phyloP scores from a whole-genome alignment of 2,797 vertebrate genomes.

The Paratrypauchen microcephalus region DNA sequence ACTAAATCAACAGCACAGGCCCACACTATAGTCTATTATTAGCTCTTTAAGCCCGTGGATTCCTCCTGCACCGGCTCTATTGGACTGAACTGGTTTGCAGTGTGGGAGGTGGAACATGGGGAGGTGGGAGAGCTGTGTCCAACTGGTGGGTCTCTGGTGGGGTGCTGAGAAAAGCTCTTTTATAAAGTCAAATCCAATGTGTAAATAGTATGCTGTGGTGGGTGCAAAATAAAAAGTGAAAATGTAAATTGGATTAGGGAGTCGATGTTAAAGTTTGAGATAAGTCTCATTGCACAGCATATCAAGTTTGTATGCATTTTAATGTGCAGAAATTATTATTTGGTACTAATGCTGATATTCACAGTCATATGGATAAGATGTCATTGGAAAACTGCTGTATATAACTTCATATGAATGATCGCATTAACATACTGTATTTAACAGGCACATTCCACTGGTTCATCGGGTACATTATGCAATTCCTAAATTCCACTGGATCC shows the following conservation, averaged over 20 bases:
- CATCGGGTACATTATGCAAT: neutral
- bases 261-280: neutral
- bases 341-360: neutral
- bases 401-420: no score
- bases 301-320: neutral
- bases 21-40: constrained; percentile 76
- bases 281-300: neutral
- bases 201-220: constrained; percentile 1
- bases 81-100: constrained; percentile 64
- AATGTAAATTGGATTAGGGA: neutral
- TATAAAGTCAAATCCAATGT: constrained; percentile 12
- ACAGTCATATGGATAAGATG: neutral
- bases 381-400: no score
- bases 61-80: constrained; percentile 66
- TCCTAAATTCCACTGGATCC: neutral
- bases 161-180: constrained; percentile 40
- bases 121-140: constrained; percentile 24
- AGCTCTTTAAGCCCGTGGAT: constrained; percentile 73
- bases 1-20: constrained; percentile 72
- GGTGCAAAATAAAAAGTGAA: neutral
- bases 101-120: constrained; percentile 46
- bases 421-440: neutral
- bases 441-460: neutral
- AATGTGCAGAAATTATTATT: neutral
- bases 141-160: constrained; percentile 9